A percentile compares a stretch with the other conserved stretches of the same genome.
Conservation (phyloP, 2,888 invertebrate species). For the Blastobasis lacticolella region DNA sequence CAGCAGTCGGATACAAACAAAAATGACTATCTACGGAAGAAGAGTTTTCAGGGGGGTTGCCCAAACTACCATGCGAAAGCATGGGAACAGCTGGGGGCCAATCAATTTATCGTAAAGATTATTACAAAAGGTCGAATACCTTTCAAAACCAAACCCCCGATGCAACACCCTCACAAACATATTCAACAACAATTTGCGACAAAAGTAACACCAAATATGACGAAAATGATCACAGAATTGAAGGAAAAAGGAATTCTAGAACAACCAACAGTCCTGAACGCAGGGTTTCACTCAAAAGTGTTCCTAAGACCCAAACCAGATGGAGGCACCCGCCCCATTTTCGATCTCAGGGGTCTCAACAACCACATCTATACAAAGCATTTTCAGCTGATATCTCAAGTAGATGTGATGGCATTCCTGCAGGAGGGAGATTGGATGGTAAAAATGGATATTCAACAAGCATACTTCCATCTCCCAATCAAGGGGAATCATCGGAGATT, state of each 20-base stretch:
- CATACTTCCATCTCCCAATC: conserved; percentile 9
- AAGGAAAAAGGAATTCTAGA: not conserved
- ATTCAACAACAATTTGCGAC: not conserved
- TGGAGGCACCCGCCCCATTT: not conserved
- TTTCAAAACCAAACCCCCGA: conserved; percentile 3
- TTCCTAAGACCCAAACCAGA: not conserved
- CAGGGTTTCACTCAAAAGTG: conserved; percentile 4
- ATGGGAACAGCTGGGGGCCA: not conserved
- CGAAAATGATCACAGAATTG: not conserved
- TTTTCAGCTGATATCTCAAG: conserved; percentile 8
- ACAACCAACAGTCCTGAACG: not conserved
- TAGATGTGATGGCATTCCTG: conserved; percentile 4
- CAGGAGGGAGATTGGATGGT: conserved; percentile 8
- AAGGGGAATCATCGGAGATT: conserved; percentile 4
- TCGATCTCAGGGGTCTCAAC: not conserved
- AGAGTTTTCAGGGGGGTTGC: not conserved
- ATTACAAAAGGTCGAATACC: conserved; percentile 2
- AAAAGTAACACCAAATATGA: not conserved
- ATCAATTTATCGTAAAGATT: conserved; percentile 2
- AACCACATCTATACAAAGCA: conserved; percentile 2
- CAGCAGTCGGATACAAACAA: not conserved
- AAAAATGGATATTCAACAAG: conserved; percentile 10
- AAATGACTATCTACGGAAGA: not conserved
- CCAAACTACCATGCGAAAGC: not conserved
- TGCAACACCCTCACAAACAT: not conserved